These are phyloP conservation scores for Oenanthe melanoleuca DNA, from an alignment of 2,113 vertebrate genomes.

Conservation along the genomic window DNA sequence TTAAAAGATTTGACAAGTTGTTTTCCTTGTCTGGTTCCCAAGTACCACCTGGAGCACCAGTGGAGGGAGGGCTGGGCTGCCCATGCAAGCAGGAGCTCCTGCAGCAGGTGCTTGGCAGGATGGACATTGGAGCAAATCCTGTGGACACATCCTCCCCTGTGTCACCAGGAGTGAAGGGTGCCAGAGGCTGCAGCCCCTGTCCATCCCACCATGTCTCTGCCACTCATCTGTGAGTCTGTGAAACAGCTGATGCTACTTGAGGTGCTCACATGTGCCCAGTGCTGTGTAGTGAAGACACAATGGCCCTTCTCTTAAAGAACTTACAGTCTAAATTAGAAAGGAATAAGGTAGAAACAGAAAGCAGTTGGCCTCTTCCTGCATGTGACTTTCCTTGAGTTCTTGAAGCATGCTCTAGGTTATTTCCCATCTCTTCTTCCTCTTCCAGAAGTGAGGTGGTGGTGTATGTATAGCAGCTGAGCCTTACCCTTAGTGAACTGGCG, in stretches of 20 bases:
- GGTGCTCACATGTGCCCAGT: not conserved
- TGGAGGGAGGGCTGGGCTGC: not conserved
- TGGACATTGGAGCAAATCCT: fast-evolving
- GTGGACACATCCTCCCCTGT: fast-evolving
- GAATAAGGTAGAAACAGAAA: not conserved
- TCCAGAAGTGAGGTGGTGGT: not conserved
- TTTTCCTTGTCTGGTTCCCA: constrained; percentile 17
- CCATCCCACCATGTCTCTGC: not conserved
- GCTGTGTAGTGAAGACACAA: not conserved
- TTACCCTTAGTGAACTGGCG: not conserved
- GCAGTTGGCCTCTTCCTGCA: not conserved
- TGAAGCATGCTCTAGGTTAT: not conserved
- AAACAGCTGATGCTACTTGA: not conserved
- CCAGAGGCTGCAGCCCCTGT: not conserved
- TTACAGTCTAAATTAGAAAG: not conserved
- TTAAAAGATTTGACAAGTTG: constrained; percentile 60
- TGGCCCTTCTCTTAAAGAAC: not conserved
- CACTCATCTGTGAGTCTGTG: fast-evolving
- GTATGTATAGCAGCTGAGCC: not conserved
- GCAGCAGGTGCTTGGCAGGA: not conserved
- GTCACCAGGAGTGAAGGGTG: not conserved
- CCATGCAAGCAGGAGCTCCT: not conserved
- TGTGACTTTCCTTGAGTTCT: not conserved
- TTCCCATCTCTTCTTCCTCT: not conserved
- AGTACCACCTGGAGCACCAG: not conserved